phyloP scores from a whole-genome alignment of 2,113 vertebrate genomes.

The Calyptommatus sinebrachiatus region DNA sequence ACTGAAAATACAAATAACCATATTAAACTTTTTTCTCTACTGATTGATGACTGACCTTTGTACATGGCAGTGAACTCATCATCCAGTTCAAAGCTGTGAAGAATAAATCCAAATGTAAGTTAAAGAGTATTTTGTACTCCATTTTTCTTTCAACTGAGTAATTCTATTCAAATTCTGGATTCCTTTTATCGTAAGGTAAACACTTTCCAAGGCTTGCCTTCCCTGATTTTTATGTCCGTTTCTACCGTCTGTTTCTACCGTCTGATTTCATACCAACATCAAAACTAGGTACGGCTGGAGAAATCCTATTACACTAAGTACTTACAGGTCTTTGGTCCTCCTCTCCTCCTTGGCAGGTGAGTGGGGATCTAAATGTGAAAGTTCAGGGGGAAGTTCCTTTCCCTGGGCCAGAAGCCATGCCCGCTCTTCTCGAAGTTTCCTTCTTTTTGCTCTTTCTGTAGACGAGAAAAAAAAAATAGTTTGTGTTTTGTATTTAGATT shows the following conservation, averaged over 20 bases:
- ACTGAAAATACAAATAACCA: background rate
- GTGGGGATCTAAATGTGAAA: slow-evolving; percentile 85
- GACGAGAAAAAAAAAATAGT: background rate
- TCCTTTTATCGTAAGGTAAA: background rate
- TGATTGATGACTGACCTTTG: slow-evolving; percentile 81
- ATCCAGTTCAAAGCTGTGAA: slow-evolving; percentile 89
- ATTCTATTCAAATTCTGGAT: background rate
- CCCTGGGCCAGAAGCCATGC: slow-evolving; percentile 93
- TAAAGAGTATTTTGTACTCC: background rate
- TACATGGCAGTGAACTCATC: slow-evolving; percentile 95
- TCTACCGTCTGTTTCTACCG: too few relatives aligned
- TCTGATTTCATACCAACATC: too few relatives aligned
- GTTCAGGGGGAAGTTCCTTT: slow-evolving; percentile 89
- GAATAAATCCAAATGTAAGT: slow-evolving; percentile 35
- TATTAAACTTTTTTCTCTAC: slow-evolving; percentile 9
- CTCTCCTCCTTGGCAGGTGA: slow-evolving; percentile 83
- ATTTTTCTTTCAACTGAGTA: slow-evolving; percentile 2
- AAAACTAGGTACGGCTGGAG: background rate
- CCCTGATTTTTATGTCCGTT: background rate
- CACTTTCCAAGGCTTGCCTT: background rate
- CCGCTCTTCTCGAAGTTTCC: slow-evolving; percentile 90
- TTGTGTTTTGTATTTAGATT: too few relatives aligned
- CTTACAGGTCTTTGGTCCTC: slow-evolving; percentile 88
- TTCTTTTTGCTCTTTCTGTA: slow-evolving; percentile 88
- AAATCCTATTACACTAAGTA: slow-evolving; percentile 24